Evolutionary conservation across 2,888 invertebrate species (phyloP).

Genomic region (Sylvicola fuscatus): DNA sequence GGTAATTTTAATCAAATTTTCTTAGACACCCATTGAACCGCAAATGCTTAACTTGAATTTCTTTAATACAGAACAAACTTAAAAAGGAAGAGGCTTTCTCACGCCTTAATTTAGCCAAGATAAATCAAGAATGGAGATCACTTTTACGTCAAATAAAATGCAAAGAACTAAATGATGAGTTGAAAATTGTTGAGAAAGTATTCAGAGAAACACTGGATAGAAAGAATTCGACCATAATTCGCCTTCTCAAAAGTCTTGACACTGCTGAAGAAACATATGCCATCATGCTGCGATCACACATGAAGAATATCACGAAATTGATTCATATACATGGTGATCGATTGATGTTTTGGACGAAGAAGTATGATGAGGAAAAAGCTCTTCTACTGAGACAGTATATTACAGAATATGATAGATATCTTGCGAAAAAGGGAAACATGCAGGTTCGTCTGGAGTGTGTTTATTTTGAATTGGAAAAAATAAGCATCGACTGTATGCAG

Average conservation of each 20-base stretch:
- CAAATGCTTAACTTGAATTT: conserved; percentile 4
- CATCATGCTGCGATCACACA: conserved; percentile 49
- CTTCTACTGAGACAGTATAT: conserved; percentile 31
- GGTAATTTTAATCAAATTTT: conserved; percentile 25
- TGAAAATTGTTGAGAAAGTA: conserved; percentile 31
- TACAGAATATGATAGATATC: conserved; percentile 30
- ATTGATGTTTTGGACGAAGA: conserved; percentile 31
- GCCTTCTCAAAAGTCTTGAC: conserved; percentile 41
- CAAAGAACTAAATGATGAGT: conserved; percentile 46
- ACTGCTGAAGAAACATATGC: conserved; percentile 54
- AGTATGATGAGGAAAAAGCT: conserved; percentile 34
- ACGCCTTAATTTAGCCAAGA: conserved; percentile 60
- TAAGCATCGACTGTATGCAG: conserved; percentile 18
- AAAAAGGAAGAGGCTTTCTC: conserved; percentile 62
- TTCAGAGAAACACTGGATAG: conserved; percentile 31
- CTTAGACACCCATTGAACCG: not conserved
- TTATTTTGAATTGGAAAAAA: conserved; percentile 33
- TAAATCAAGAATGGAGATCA: conserved; percentile 69
- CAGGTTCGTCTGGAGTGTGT: conserved; percentile 36
- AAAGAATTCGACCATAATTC: conserved; percentile 43
- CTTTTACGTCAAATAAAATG: conserved; percentile 56
- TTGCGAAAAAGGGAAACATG: conserved; percentile 29
- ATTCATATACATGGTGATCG: conserved; percentile 41
- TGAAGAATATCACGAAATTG: conserved; percentile 44
- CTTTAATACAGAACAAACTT: conserved; percentile 45